These are phyloP conservation scores for Lordiphosa clarofinis DNA, from an alignment of 1,140 invertebrate species.

Conservation along the genomic window DNA sequence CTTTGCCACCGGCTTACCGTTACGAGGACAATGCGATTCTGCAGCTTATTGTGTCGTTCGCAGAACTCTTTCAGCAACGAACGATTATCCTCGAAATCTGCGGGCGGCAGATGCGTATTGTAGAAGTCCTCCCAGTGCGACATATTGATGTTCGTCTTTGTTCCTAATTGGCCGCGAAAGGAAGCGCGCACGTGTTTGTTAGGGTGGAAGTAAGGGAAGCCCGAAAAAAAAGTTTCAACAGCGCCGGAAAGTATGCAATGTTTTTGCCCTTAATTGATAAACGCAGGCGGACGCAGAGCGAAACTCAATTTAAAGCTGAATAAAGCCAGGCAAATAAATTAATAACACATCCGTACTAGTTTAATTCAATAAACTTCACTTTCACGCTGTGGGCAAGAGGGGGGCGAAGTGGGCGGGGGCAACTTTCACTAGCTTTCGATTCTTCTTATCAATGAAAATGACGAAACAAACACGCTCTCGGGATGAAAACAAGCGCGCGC, in stretches of 20 bases:
- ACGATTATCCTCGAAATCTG: conserved; percentile 86
- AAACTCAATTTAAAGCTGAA: conserved; percentile 2
- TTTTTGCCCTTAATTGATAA: conserved; percentile 26
- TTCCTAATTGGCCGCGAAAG: conserved; percentile 30
- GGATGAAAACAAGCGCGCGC: conserved; percentile 29
- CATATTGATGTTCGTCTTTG: conserved; percentile 38
- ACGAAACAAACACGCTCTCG: conserved; percentile 35
- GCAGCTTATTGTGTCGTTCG: conserved; percentile 83
- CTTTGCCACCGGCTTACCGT: conserved; percentile 83
- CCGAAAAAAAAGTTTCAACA: conserved; percentile 11
- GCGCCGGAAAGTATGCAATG: conserved; percentile 42
- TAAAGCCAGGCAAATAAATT: conserved; percentile 18
- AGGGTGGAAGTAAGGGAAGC: conserved; percentile 1
- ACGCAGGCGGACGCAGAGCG: conserved; percentile 6
- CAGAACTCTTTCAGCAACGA: conserved; percentile 86
- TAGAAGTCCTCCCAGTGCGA: conserved; percentile 90
- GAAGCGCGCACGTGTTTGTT: too few relatives aligned
- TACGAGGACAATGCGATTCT: conserved; percentile 87
- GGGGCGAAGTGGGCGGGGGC: conserved; percentile 14
- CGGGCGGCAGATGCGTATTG: conserved; percentile 86
- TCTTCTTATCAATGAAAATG: conserved; percentile 65
- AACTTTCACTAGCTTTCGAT: conserved; percentile 41
- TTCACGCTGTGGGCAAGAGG: conserved; percentile 22
- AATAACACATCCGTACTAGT: conserved; percentile 24
- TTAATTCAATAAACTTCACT: conserved; percentile 42